Evolutionary conservation across 2,797 vertebrate genomes (phyloP), one percentile per base, ranked within the genome.

Genomic region (Atherinosoma microstoma): DNA sequence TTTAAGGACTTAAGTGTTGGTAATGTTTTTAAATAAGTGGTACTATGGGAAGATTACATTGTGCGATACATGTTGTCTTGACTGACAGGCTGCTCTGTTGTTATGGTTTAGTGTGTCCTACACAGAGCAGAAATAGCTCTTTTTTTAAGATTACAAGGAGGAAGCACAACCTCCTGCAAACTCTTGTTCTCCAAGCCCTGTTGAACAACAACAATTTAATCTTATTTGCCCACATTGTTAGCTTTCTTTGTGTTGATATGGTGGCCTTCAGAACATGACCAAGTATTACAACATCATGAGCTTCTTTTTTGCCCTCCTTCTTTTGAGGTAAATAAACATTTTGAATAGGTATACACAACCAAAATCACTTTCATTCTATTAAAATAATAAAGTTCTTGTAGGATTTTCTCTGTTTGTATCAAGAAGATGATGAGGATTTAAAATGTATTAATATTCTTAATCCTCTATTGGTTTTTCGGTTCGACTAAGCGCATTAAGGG

Each of bases 21-120:
- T 76, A 73, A 67, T 84, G 42, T 61, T 84, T 86, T 79, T 53
- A 73, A 77, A 84, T 69, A 62, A 72, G 27, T 67, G 22, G 42
- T 49, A 15, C 63, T 70, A 63, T 68, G 29, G 78, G 56, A 85
- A 84, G 90, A 94, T 94, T 93, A 93, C 36, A 73, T 79, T 80
- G 86, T 93, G 78, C 76, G 91, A 91, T 89, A 82, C 90, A 91
- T 79, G 84, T 89, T 88, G 74, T 89, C 24, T 64, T 89, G 85
- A 79, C 86, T 79, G 77, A 80, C 70, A 34, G 42, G 6, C 45
- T 47, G 76, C 75, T 85, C 64, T 70, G 5, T 82, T 88, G 60
- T 85, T 70, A 38, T 73, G 64, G 36, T 84, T 93, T 91, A 87
- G 84, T 87, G 82, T 89, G 82, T 88, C 84, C 62, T 54, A 78